Conservation (phyloP, 53 echinoderm and acorn worm genomes). For the Patiria pectinifera region DNA sequence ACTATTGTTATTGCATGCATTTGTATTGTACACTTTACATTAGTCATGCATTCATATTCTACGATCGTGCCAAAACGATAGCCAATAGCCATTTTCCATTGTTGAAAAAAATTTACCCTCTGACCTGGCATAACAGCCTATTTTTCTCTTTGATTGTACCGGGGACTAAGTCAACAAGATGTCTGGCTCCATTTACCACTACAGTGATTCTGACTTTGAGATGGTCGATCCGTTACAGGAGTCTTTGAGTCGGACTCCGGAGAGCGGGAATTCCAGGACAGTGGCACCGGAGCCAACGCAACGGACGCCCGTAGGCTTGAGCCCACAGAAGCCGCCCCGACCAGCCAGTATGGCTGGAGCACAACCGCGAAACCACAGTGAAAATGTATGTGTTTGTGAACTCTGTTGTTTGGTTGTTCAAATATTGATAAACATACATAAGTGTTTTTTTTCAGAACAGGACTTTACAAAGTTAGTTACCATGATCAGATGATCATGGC, state of each 20-base stretch:
- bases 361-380: neutral
- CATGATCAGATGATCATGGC: no score
- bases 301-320: slow-evolving; percentile 5
- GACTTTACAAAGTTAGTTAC: no score
- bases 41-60: neutral
- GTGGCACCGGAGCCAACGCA: slow-evolving; percentile 8
- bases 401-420: neutral
- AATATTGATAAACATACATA: neutral
- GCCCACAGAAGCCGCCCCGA: slow-evolving; percentile 52
- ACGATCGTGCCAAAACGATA: neutral
- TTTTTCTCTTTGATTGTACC: neutral
- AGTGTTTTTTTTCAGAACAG: neutral
- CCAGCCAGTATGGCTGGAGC: slow-evolving; percentile 38
- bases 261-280: neutral
- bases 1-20: neutral
- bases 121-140: neutral
- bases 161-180: slow-evolving; percentile 34
- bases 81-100: neutral
- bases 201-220: slow-evolving; percentile 6
- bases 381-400: neutral
- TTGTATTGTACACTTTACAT: neutral
- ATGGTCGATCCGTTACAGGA: neutral
- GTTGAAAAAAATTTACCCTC: neutral
- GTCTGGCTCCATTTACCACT: slow-evolving; percentile 22
- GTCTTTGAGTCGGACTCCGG: neutral